phyloP scores from a whole-genome alignment of 2,113 vertebrate species.

The Bolborhynchus lineola region DNA sequence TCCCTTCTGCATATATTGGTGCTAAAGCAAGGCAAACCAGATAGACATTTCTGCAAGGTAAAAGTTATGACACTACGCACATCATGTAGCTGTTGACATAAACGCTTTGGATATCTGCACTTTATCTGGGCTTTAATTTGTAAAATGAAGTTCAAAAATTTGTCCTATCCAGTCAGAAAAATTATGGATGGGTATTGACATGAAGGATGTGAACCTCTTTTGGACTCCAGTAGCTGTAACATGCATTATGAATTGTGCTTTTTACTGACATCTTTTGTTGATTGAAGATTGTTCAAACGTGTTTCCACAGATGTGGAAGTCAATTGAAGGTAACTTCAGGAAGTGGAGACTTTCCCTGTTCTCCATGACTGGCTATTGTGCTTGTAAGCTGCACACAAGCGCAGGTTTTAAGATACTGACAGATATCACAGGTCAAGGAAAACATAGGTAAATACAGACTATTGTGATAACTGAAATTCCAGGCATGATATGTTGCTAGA shows the following conservation, averaged over 20 bases:
- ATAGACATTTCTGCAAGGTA: background rate
- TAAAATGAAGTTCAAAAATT: background rate
- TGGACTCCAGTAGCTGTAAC: background rate
- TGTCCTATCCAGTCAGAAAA: background rate
- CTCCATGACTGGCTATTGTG: background rate
- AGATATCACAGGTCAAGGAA: background rate
- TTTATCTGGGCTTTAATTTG: background rate
- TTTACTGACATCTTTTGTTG: background rate
- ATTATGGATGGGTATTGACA: fast-evolving
- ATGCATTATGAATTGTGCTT: background rate
- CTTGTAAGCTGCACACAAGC: background rate
- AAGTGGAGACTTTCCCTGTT: background rate
- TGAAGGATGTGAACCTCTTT: background rate
- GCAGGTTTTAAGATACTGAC: background rate
- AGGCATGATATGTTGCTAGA: background rate
- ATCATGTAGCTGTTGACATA: background rate
- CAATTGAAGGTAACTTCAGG: background rate
- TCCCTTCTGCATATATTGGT: fast-evolving
- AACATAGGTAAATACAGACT: background rate
- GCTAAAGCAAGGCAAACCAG: background rate
- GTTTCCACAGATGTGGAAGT: background rate
- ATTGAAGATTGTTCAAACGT: background rate
- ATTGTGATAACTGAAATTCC: background rate
- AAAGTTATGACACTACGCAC: background rate
- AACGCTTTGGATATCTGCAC: background rate